Conservation (phyloP, 2,888 invertebrate genomes). For the Seira musarum region DNA sequence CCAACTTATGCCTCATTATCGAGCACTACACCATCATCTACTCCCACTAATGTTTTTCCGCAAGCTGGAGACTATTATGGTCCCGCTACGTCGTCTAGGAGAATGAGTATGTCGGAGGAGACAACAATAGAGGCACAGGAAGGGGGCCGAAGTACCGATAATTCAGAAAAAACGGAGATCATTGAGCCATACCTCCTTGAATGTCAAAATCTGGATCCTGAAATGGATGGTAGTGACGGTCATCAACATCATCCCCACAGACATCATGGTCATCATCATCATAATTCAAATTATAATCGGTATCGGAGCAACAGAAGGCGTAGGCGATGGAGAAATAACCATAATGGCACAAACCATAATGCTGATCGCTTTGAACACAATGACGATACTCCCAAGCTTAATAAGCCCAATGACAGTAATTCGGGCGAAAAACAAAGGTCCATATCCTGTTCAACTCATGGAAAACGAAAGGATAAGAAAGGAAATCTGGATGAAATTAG, state of each 20-base stretch:
- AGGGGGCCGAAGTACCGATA: neutral
- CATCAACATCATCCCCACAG: slow-evolving; percentile 13
- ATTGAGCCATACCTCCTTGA: slow-evolving; percentile 43
- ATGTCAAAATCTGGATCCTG: slow-evolving; percentile 29
- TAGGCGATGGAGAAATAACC: slow-evolving; percentile 36
- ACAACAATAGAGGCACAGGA: slow-evolving; percentile 6
- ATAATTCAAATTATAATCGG: slow-evolving; percentile 38
- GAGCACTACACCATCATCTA: slow-evolving; percentile 4
- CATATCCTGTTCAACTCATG: no score
- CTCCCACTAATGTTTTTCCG: neutral
- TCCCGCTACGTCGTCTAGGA: slow-evolving; percentile 10
- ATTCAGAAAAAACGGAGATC: slow-evolving; percentile 21
- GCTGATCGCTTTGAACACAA: slow-evolving; percentile 8
- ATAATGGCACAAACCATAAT: slow-evolving; percentile 35
- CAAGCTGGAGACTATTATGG: slow-evolving; percentile 8
- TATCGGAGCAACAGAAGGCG: slow-evolving; percentile 43
- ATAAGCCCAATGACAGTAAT: no score
- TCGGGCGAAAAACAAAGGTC: no score
- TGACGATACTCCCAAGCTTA: no score
- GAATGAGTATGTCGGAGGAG: slow-evolving; percentile 2
- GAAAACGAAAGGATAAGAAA: no score
- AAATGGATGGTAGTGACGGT: neutral
- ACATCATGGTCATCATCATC: slow-evolving; percentile 17
- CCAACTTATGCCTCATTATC: slow-evolving; percentile 52
- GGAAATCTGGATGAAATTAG: no score